Base-by-base conservation (phyloP, 2,888 invertebrate species). In the Trichopria drosophilae region DNA sequence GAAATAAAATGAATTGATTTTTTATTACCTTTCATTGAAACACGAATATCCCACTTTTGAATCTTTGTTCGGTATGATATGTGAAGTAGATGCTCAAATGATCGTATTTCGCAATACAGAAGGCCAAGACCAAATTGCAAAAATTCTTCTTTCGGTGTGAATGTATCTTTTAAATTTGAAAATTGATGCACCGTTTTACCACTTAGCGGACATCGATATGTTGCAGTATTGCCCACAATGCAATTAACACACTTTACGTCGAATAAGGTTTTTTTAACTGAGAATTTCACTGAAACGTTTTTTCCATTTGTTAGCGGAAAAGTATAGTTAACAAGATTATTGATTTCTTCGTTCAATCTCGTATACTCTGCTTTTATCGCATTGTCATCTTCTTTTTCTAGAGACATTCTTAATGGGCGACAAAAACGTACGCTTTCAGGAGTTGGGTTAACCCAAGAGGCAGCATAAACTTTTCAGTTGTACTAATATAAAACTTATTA, bases 391-490 rank as follows among this genome's bases (percentile, higher is more conserved):
- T 48, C 34, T 34, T 41, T 34, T 20, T 48, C 35, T 4, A 48
- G 26, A 10, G 28, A 24, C 19, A 41, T 23, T 4, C 35, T 18
- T 7, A 34, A 13, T 16, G 15, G 9, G 12, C 26, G n/a, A 32
- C 12, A 31, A 36, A 49, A 43, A 24, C 41, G 29, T 23, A 18
- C 7, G 9, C 40, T 41, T 35, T 41, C n/a, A 9, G 41, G 41
- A 15, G 48, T 48, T 12, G 32, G 26, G 28, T 26, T 48, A 9
- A 41, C 5, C 47, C 24, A 48, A 4, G 12, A 19, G 18, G 3
- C 19, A 18, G 20, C 9, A 18, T 36, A n/a, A 18, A 10, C 9
- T 31, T 23, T 15, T 18, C 15, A 42, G 20, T 32, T 42, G 12
- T 29, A 42, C 22, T 15, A 42, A 12, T 31, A n/a, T 42, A 10